Conservation (phyloP, 2,888 invertebrate species). For the Thymelicus lineola region DNA sequence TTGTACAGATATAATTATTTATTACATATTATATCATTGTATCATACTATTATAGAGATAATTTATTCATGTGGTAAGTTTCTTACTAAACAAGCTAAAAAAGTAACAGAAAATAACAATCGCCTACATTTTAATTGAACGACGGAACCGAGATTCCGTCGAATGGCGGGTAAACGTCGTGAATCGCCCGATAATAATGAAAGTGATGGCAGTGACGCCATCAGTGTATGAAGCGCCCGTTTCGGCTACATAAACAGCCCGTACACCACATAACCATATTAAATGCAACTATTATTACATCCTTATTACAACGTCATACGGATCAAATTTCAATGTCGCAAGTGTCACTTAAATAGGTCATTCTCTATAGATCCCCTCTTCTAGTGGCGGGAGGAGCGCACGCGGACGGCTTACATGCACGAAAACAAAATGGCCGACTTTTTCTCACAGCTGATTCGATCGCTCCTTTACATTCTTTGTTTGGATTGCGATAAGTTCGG, state of each 20-base stretch:
- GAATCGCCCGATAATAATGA: conserved; percentile 86
- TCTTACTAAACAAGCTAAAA: conserved; percentile 48
- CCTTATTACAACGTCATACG: conserved; percentile 47
- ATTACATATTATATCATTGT: no score
- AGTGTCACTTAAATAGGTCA: conserved; percentile 51
- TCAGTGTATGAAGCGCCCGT: conserved; percentile 84
- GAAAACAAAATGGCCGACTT: conserved; percentile 79
- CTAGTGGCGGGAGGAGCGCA: conserved; percentile 66
- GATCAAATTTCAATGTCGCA: conserved; percentile 47
- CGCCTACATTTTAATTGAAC: conserved; percentile 77
- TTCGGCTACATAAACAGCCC: conserved; percentile 85
- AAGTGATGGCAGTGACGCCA: conserved; percentile 82
- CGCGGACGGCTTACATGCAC: conserved; percentile 70
- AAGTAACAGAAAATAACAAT: conserved; percentile 69
- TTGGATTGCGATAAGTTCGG: neutral
- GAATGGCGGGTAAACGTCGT: conserved; percentile 80
- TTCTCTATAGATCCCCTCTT: conserved; percentile 67
- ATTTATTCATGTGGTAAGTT: neutral
- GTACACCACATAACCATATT: conserved; percentile 67
- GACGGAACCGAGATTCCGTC: conserved; percentile 73
- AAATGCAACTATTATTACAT: conserved; percentile 45
- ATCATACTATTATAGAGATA: no score
- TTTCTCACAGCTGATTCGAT: conserved; percentile 47
- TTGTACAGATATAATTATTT: no score
- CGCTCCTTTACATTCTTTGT: conserved; percentile 25